phyloP scores from a whole-genome alignment of 1,140 invertebrate species.

The Drosophila tropicalis region DNA sequence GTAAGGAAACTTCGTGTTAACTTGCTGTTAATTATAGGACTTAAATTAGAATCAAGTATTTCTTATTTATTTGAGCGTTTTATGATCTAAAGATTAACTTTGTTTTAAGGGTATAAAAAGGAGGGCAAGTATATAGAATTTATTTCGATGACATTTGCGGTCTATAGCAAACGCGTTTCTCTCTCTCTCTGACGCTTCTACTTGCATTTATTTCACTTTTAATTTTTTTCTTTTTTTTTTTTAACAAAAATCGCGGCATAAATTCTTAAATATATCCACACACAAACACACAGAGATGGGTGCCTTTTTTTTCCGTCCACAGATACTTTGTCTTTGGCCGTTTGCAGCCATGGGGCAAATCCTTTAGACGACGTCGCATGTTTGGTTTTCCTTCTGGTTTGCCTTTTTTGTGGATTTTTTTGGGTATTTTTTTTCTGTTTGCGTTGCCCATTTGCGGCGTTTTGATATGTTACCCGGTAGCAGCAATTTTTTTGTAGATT shows the following conservation, averaged over 20 bases:
- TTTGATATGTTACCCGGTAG: constrained; percentile 80
- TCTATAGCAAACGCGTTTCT: constrained; percentile 52
- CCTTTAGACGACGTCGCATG: constrained; percentile 76
- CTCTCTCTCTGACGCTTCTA: constrained; percentile 10
- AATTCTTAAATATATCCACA: constrained; percentile 66
- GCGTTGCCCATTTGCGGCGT: constrained; percentile 75
- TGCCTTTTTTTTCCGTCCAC: constrained; percentile 25
- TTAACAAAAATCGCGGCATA: constrained; percentile 62
- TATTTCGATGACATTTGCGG: constrained; percentile 46
- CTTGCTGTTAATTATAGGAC: too few species aligned
- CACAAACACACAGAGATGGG: constrained; percentile 14
- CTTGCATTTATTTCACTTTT: constrained; percentile 62
- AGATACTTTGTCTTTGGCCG: constrained; percentile 73
- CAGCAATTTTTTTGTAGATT: constrained; percentile 36
- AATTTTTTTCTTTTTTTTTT: constrained; percentile 41
- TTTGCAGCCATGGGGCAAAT: constrained; percentile 66
- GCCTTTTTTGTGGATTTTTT: constrained; percentile 67
- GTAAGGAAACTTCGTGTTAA: too few species aligned
- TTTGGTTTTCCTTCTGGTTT: constrained; percentile 69
- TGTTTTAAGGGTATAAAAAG: background rate
- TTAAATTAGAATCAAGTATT: too few species aligned
- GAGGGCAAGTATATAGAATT: constrained; percentile 21
- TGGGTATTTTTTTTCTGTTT: constrained; percentile 38
- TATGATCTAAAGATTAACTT: too few species aligned
- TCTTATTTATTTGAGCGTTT: too few species aligned